Evolutionary conservation across 2,113 vertebrate genomes (phyloP).

Genomic region (zebrafish (Danio rerio)): DNA sequence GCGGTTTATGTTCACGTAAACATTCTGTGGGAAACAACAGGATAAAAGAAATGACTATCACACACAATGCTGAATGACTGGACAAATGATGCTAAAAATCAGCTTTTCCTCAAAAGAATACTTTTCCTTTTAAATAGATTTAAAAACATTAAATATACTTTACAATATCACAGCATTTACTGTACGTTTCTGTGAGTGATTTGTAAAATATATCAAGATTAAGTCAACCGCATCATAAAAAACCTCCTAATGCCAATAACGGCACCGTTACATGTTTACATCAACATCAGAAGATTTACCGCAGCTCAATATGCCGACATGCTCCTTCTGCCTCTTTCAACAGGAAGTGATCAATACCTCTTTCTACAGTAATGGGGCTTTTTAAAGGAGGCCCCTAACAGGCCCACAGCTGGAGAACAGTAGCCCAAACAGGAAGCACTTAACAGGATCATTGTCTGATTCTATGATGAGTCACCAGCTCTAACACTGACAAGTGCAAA

Average conservation of each 20-base stretch:
- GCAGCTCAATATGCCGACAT: constrained; percentile 14
- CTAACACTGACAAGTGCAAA: too few species aligned
- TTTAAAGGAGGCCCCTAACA: constrained; percentile 16
- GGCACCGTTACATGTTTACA: background rate
- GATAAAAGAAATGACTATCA: background rate
- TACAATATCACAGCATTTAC: too few species aligned
- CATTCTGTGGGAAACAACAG: constrained; percentile 79
- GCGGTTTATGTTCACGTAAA: constrained; percentile 98
- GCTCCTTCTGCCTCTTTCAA: constrained; percentile 17
- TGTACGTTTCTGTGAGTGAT: too few species aligned
- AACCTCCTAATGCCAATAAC: background rate
- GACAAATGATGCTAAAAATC: too few species aligned
- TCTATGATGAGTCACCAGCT: constrained; percentile 19
- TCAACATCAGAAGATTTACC: background rate
- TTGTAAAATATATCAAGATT: background rate
- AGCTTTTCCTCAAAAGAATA: too few species aligned
- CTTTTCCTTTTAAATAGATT: too few species aligned
- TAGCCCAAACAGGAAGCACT: constrained; percentile 54
- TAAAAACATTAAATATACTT: too few species aligned
- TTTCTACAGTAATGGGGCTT: constrained; percentile 35
- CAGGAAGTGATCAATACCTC: constrained; percentile 53
- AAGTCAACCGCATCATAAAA: too few species aligned
- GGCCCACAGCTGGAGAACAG: constrained; percentile 19
- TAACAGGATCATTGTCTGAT: constrained; percentile 19
- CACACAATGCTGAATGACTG: background rate